Evolutionary conservation across 2,888 invertebrate genomes (phyloP).

Genomic region (Alviniconcha strummeri): DNA sequence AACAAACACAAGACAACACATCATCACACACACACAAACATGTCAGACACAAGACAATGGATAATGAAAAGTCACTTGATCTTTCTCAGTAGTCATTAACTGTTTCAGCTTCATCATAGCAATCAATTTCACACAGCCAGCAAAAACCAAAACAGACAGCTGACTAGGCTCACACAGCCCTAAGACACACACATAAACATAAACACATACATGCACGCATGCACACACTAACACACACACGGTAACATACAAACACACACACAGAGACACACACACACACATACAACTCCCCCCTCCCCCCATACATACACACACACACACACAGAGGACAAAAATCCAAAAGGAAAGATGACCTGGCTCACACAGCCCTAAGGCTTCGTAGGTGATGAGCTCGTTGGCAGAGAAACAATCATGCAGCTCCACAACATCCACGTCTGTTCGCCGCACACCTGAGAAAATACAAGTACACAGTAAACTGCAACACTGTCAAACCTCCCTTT

Average conservation of each 20-base stretch:
- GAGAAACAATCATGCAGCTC: constrained; percentile 99
- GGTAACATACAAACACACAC: not conserved
- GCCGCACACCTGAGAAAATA: constrained; percentile 78
- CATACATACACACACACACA: no score
- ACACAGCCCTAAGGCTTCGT: constrained; percentile 96
- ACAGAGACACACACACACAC: not conserved
- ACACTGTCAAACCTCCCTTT: no score
- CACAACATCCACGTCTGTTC: constrained; percentile 91
- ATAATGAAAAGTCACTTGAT: no score
- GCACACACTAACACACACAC: not conserved
- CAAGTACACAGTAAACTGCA: constrained; percentile 15
- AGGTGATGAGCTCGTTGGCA: constrained; percentile 96
- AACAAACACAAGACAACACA: no score
- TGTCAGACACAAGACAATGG: no score
- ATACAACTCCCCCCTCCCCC: not conserved
- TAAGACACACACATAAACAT: not conserved
- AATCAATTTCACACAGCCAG: not conserved
- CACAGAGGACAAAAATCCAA: not conserved
- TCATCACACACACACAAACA: no score
- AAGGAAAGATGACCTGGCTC: constrained; percentile 67
- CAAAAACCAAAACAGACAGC: not conserved
- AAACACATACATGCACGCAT: not conserved
- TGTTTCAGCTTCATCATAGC: no score
- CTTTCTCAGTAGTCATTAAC: no score
- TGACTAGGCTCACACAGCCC: no score